A percentile compares a stretch with the other conserved stretches of the same genome.
Conservation (phyloP, 2,888 invertebrate species). For the Dolomedes plantarius region DNA sequence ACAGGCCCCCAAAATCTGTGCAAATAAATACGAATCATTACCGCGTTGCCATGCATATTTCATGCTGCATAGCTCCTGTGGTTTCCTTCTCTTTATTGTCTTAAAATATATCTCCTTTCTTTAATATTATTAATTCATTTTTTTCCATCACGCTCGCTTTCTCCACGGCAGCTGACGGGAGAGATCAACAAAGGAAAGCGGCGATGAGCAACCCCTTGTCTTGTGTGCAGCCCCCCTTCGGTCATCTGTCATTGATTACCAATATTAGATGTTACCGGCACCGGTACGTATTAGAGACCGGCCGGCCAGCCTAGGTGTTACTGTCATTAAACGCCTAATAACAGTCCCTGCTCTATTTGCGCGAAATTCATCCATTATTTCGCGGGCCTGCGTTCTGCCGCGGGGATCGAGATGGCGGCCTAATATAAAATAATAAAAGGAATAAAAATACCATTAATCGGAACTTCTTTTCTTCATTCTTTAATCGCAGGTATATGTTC, state of each 20-base stretch:
- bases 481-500: slow-evolving; percentile 1
- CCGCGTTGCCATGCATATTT: slow-evolving; percentile 9
- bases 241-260: slow-evolving; percentile 66
- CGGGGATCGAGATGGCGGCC: not conserved
- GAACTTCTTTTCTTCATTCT: slow-evolving; percentile 18
- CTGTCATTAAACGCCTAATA: slow-evolving; percentile 65
- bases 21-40: slow-evolving; percentile 12
- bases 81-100: not conserved
- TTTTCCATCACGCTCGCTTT: not conserved
- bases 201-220: slow-evolving; percentile 29
- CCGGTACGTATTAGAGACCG: slow-evolving; percentile 52
- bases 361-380: slow-evolving; percentile 61
- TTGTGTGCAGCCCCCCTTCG: slow-evolving; percentile 30
- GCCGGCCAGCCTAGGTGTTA: slow-evolving; percentile 51
- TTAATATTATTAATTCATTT: slow-evolving; percentile 26
- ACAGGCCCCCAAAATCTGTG: not conserved
- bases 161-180: slow-evolving; percentile 30
- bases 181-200: slow-evolving; percentile 39
- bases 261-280: slow-evolving; percentile 63
- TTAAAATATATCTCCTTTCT: not conserved
- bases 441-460: slow-evolving; percentile 66
- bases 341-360: slow-evolving; percentile 33
- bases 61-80: slow-evolving; percentile 16
- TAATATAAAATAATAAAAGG: slow-evolving; percentile 63
- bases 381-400: not conserved